Conservation (phyloP, 2,888 invertebrate genomes). For the Acronicta leporina region DNA sequence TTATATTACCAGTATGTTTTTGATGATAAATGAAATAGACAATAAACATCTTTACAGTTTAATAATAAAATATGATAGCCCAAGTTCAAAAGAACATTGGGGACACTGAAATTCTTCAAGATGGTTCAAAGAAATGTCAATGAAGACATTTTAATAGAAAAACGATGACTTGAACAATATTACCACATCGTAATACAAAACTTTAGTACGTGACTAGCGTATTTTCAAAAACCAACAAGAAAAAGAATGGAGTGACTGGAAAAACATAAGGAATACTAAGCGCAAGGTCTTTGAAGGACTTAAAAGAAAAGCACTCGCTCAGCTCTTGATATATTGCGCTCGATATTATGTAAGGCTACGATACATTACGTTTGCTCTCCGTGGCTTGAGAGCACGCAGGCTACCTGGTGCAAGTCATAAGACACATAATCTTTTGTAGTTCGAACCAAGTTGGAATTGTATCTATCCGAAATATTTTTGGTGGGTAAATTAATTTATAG, state of each 20-base stretch:
- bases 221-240: conserved; percentile 1
- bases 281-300: conserved; percentile 25
- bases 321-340: conserved; percentile 67
- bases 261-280: conserved; percentile 30
- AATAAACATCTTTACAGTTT: background rate
- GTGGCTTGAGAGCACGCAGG: conserved; percentile 47
- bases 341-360: conserved; percentile 66
- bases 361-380: conserved; percentile 66
- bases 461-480: background rate
- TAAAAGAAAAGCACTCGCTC: conserved; percentile 56
- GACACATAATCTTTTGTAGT: background rate
- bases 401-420: conserved; percentile 48
- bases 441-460: background rate
- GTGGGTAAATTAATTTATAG: no score
- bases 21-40: background rate
- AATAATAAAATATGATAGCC: background rate
- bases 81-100: background rate
- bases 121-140: background rate
- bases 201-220: conserved; percentile 23
- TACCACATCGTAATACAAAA: conserved; percentile 10
- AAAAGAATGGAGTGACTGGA: conserved; percentile 16
- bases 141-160: conserved; percentile 9
- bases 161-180: conserved; percentile 5
- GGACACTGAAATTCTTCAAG: background rate
- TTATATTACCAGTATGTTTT: background rate